Percentiles rank a stretch among this genome's conserved stretches.
phyloP scores from a whole-genome alignment of 2,888 invertebrate species.

The Trilocha varians region DNA sequence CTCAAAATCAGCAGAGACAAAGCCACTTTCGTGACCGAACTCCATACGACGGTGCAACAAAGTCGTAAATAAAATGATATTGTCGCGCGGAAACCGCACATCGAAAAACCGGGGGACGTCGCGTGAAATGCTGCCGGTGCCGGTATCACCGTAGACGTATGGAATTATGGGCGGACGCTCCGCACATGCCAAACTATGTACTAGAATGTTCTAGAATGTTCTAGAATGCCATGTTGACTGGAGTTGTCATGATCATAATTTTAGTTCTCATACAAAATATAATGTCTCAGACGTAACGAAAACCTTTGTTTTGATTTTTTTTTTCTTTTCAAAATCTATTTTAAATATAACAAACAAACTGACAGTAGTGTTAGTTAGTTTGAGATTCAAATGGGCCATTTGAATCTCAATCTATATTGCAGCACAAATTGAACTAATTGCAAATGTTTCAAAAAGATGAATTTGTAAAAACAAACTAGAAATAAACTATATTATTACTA shows the following conservation, averaged over 20 bases:
- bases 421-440: too few relatives aligned
- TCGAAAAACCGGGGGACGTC: constrained; percentile 57
- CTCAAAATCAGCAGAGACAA: not conserved
- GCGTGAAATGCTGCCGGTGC: constrained; percentile 61
- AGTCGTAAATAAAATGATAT: constrained; percentile 57
- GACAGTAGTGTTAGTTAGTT: too few relatives aligned
- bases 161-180: constrained; percentile 53
- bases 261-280: not conserved
- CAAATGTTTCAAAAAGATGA: too few relatives aligned
- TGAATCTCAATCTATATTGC: too few relatives aligned
- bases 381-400: too few relatives aligned
- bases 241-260: constrained; percentile 18
- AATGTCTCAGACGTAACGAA: not conserved
- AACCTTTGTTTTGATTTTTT: not conserved
- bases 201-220: constrained; percentile 28
- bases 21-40: constrained; percentile 40
- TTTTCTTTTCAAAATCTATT: too few relatives aligned
- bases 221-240: constrained; percentile 30
- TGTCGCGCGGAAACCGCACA: constrained; percentile 58
- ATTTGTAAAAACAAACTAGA: too few relatives aligned
- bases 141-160: constrained; percentile 43
- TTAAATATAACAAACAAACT: too few relatives aligned
- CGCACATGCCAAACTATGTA: constrained; percentile 40
- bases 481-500: too few relatives aligned
- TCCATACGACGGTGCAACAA: constrained; percentile 39